These are phyloP conservation scores for Cyphomyrus discorhynchus DNA, from an alignment of 2,113 vertebrate genomes.

Conservation along the genomic window DNA sequence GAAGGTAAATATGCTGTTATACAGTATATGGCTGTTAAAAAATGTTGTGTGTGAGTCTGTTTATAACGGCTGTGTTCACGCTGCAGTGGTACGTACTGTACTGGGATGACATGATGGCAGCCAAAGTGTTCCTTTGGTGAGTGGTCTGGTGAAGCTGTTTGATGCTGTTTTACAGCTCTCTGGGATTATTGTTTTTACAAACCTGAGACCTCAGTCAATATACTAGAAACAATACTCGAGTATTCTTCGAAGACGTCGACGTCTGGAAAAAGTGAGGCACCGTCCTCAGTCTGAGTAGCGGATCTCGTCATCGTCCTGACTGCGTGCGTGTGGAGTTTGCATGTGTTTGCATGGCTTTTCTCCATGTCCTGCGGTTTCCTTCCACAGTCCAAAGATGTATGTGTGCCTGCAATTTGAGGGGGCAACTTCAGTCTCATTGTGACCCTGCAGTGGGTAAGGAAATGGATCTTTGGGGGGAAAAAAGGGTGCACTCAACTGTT, in stretches of 20 bases:
- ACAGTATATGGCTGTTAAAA: background rate
- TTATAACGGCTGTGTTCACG: background rate
- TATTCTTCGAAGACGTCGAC: background rate
- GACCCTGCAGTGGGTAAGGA: background rate
- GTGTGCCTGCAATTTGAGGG: background rate
- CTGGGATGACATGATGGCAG: background rate
- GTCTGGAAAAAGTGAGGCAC: background rate
- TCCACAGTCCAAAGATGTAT: background rate
- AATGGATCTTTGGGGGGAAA: background rate
- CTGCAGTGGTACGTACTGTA: background rate
- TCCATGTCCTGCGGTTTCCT: background rate
- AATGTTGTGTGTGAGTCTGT: background rate
- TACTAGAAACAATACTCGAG: background rate
- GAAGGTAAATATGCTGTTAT: background rate
- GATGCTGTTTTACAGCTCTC: background rate
- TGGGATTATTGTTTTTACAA: background rate
- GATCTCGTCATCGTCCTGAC: background rate
- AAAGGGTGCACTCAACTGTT: background rate
- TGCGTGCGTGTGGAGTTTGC: background rate
- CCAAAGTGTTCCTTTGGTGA: background rate
- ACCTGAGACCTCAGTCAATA: background rate
- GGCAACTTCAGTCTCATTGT: background rate
- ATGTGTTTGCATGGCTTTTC: background rate
- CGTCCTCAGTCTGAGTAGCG: background rate
- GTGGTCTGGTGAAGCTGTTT: background rate